phyloP scores from a whole-genome alignment of 92 coral and sea anemone genomes.

The Ricordea florida region DNA sequence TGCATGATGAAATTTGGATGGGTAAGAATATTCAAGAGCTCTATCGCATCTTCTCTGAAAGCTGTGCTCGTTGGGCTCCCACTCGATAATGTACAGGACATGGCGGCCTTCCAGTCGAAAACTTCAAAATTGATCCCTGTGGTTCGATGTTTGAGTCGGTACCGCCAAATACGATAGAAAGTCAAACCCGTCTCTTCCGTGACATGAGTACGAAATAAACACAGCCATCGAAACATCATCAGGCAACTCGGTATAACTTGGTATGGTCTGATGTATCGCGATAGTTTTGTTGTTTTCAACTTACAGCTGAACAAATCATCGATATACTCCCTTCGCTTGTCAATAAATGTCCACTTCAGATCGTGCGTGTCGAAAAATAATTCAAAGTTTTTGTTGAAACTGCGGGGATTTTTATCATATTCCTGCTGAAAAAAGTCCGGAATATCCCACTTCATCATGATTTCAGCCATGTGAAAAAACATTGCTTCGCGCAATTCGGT shows the following conservation, averaged over 20 bases:
- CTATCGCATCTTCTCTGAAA: slow-evolving; percentile 84
- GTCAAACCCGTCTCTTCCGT: slow-evolving; percentile 87
- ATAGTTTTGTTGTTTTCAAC: slow-evolving; percentile 51
- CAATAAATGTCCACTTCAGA: slow-evolving; percentile 92
- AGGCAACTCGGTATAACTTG: slow-evolving; percentile 94
- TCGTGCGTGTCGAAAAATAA: slow-evolving; percentile 90
- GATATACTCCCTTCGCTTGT: slow-evolving; percentile 86
- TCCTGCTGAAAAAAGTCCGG: slow-evolving; percentile 81
- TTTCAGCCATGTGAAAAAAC: slow-evolving; percentile 85
- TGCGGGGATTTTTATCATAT: slow-evolving; percentile 70
- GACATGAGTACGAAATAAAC: slow-evolving; percentile 69
- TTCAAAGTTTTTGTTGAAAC: slow-evolving; percentile 83
- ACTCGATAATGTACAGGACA: slow-evolving; percentile 86
- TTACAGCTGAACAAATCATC: slow-evolving; percentile 77
- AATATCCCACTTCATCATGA: slow-evolving; percentile 72
- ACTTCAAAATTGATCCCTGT: slow-evolving; percentile 87
- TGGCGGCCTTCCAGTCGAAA: slow-evolving; percentile 98
- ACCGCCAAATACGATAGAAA: slow-evolving; percentile 95
- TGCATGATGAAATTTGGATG: slow-evolving; percentile 95
- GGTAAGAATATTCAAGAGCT: slow-evolving; percentile 73
- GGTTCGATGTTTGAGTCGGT: slow-evolving; percentile 78
- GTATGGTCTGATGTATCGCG: slow-evolving; percentile 88
- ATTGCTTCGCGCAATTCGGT: slow-evolving; percentile 86
- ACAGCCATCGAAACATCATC: slow-evolving; percentile 90
- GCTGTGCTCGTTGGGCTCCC: slow-evolving; percentile 76